Conservation (phyloP, 2,888 invertebrate genomes). For the Amphipoea oculea region DNA sequence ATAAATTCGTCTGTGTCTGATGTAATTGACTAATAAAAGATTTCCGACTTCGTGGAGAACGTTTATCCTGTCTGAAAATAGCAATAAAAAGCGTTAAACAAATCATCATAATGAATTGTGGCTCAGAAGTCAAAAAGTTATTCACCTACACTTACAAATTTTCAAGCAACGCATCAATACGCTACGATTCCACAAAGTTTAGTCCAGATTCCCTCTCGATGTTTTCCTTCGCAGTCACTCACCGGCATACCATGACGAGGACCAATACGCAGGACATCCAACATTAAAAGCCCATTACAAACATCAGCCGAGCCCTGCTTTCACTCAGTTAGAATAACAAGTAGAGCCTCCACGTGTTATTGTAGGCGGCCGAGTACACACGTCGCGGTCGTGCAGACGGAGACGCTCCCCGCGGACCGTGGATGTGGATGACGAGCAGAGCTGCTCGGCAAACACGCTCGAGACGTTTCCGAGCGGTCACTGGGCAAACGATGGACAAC, state of each 20-base stretch:
- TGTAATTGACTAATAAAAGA: background rate
- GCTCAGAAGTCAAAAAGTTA: no score
- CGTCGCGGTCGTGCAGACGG: background rate
- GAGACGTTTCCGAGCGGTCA: constrained; percentile 36
- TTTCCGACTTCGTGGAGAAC: background rate
- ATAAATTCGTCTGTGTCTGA: background rate
- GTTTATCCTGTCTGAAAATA: background rate
- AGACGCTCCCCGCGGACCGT: constrained; percentile 12
- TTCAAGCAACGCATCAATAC: background rate
- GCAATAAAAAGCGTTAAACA: background rate
- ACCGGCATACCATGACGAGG: constrained; percentile 31
- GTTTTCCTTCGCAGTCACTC: constrained; percentile 20
- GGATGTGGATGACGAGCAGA: constrained; percentile 22
- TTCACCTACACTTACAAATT: background rate
- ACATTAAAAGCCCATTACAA: constrained; percentile 61
- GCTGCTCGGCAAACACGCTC: constrained; percentile 46
- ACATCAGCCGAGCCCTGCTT: constrained; percentile 42
- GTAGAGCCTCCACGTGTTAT: constrained; percentile 46
- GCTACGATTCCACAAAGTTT: background rate
- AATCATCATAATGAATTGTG: background rate
- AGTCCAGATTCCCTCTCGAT: constrained; percentile 16
- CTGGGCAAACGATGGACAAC: constrained; percentile 32
- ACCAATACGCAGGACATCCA: constrained; percentile 44
- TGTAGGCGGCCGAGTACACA: constrained; percentile 45
- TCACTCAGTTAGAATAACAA: constrained; percentile 60